Conservation (phyloP, 2,113 vertebrate species). For the Rousettus leschenaultii region DNA sequence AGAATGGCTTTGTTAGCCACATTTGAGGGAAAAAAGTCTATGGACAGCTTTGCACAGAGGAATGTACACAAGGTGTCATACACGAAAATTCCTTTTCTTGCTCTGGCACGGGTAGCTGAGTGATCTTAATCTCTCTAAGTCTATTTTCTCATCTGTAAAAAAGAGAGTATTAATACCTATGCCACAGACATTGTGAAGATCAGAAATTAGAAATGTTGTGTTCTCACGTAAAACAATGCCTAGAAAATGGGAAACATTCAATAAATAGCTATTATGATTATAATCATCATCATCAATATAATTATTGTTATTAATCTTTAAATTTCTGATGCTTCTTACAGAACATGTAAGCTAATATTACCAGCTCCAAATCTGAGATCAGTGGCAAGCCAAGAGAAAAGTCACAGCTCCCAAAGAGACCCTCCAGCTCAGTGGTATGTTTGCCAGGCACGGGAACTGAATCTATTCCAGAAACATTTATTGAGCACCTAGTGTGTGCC, state of each 20-base stretch:
- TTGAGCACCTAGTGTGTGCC: neutral
- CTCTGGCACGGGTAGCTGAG: neutral
- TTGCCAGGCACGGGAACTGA: neutral
- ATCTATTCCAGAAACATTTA: neutral
- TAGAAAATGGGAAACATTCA: neutral
- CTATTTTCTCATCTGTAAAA: slow-evolving; percentile 22
- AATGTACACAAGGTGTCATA: neutral
- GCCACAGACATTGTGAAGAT: neutral
- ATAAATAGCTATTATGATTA: neutral
- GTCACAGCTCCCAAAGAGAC: neutral
- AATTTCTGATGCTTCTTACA: neutral
- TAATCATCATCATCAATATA: neutral
- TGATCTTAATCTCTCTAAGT: neutral
- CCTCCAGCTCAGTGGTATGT: neutral
- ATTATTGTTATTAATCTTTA: neutral
- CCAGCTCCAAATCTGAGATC: neutral
- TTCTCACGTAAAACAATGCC: neutral
- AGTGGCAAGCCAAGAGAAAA: neutral
- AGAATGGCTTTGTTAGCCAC: neutral
- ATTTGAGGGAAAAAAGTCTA: neutral
- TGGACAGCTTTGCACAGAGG: neutral
- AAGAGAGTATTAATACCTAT: neutral
- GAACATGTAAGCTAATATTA: neutral
- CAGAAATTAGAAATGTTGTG: neutral
- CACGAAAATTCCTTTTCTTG: neutral